phyloP scores from a whole-genome alignment of 2,113 vertebrate genomes.

The Gasterosteus aculeatus region DNA sequence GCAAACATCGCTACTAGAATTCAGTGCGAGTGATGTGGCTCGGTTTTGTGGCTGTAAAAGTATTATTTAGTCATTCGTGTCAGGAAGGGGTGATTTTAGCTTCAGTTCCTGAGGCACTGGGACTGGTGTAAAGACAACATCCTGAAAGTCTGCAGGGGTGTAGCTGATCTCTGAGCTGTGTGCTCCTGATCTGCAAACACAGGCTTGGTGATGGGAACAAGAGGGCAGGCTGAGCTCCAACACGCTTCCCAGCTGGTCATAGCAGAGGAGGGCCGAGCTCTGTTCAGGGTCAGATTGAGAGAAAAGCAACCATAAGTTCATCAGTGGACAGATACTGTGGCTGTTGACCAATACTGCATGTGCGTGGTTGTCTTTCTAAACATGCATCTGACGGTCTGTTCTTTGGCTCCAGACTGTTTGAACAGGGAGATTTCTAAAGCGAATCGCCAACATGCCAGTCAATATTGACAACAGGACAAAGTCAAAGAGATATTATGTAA shows the following conservation, averaged over 20 bases:
- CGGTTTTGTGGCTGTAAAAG: background rate
- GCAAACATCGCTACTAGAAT: constrained; percentile 1
- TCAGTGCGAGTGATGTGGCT: background rate
- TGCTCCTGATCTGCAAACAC: constrained; percentile 37
- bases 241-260: constrained; percentile 83
- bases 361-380: background rate
- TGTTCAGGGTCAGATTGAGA: constrained; percentile 62
- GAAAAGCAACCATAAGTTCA: constrained; percentile 23
- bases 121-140: constrained; percentile 46
- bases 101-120: background rate
- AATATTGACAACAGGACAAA: constrained; percentile 25
- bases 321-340: constrained; percentile 9
- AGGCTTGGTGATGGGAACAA: constrained; percentile 27
- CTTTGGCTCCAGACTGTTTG: background rate
- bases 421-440: background rate
- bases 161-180: constrained; percentile 43
- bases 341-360: background rate
- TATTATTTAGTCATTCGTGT: background rate
- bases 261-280: constrained; percentile 86
- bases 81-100: constrained; percentile 29
- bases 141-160: constrained; percentile 54
- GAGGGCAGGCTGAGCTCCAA: constrained; percentile 82
- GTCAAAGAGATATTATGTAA: constrained; percentile 32
- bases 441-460: constrained; percentile 2
- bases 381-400: background rate